Percentiles rank a stretch among this genome's conserved stretches.
Evolutionary conservation across 2,113 vertebrate genomes (phyloP).

Genomic region (Mirounga angustirostris): DNA sequence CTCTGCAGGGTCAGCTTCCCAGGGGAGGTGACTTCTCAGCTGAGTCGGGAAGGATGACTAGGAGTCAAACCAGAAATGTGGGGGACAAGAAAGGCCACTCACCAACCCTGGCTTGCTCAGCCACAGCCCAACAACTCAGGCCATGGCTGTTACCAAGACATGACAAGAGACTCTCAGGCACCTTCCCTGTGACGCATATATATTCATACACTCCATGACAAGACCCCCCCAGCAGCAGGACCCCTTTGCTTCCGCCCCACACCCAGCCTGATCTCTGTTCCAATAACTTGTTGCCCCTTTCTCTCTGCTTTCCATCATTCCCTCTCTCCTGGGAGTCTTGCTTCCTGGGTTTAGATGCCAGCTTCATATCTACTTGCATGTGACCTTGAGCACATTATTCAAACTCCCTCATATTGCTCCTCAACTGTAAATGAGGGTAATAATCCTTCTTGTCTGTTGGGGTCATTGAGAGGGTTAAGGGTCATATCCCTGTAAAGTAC

Average conservation of each 20-base stretch:
- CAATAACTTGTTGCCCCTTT: not conserved
- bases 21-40: not conserved
- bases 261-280: not conserved
- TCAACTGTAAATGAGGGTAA: not conserved
- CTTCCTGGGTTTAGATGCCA: not conserved
- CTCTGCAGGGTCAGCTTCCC: not conserved
- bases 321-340: not conserved
- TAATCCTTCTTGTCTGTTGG: not conserved
- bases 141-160: not conserved
- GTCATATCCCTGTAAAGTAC: fast-evolving
- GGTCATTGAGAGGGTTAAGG: not conserved
- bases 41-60: not conserved
- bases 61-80: not conserved
- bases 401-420: not conserved
- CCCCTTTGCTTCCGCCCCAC: fast-evolving
- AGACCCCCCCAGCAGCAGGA: not conserved
- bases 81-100: not conserved
- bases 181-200: not conserved
- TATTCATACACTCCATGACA: not conserved
- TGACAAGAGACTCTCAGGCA: not conserved
- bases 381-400: not conserved
- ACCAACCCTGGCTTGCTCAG: not conserved
- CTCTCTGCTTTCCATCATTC: not conserved
- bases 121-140: not conserved
- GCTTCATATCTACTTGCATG: not conserved